Base-by-base conservation (phyloP, 2,888 invertebrate species). In the Cancer borealis region DNA sequence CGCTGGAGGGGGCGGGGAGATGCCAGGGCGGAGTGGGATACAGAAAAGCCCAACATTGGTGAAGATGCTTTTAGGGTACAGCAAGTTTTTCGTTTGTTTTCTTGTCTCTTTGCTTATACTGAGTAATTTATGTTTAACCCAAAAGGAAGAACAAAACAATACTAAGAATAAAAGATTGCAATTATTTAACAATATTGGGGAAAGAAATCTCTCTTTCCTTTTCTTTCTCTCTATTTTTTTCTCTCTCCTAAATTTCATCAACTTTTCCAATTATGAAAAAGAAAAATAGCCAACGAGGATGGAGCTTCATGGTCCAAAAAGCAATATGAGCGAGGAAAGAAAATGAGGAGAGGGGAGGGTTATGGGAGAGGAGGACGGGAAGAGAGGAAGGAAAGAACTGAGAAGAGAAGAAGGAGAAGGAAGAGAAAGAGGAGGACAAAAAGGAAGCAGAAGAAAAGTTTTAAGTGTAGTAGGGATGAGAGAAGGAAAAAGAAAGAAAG, bases 261-360 rank as follows among this genome's bases (percentile, higher is more conserved):
- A 93, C 93, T 93, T 93, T 93, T 88, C 93, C 93, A 93, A 92
- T 93, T 93, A 92, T 87, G 84, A 84, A 84, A 92, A 93, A 93
- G 89, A 93, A 93, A 91, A 92, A 88, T 66, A 91, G 73, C 88
- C 66, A 30, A 87, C 90, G 93, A 92, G 93, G 87, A 88, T 92
- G 92, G 92, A 93, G 92, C 87, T 88, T 30, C 54, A 47, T 26
- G 73, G 79, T 49, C 88, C 79, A 93, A 93, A 91, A 91, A 93
- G 66, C 30, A 90, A 54, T 54, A 88, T 88, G 88, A 88, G 60
- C 89, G 45, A 54, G 26, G 88, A 66, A 47, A 88, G 66, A 60
- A 92, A 88, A 30, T n/a, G 84, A 39, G 45, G 30, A 14, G 46
- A 39, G 21, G 17, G 54, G 30, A 21, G 17, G 54, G 21, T 10